These are phyloP conservation scores for Hermetia illucens DNA, from an alignment of 1,140 invertebrate species.

Conservation along the genomic window DNA sequence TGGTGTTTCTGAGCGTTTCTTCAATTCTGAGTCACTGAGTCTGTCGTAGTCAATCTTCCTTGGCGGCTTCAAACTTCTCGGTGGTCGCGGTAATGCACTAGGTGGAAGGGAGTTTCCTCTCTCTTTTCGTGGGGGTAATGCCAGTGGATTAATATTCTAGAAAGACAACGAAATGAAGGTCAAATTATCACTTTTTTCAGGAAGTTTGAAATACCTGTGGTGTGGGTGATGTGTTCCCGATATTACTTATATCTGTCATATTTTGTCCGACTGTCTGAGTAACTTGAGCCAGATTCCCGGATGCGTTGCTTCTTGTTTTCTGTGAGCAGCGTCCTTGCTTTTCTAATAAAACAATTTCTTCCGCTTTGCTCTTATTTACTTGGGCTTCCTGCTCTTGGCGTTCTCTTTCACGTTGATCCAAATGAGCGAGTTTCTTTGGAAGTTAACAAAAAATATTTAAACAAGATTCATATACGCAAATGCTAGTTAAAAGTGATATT, in stretches of 20 bases:
- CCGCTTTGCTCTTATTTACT: constrained; percentile 3
- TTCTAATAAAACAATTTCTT: constrained; percentile 7
- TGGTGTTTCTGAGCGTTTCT: constrained; percentile 1
- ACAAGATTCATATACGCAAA: too few relatives aligned
- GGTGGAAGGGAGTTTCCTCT: constrained; percentile 5
- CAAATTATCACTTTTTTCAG: not conserved
- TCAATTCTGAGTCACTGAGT: constrained; percentile 4
- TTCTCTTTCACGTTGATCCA: constrained; percentile 5
- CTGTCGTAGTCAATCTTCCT: constrained; percentile 7
- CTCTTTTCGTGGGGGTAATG: constrained; percentile 4
- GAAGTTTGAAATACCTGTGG: not conserved
- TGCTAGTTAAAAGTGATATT: too few relatives aligned
- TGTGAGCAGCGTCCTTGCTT: constrained; percentile 8
- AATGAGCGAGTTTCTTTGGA: constrained; percentile 4
- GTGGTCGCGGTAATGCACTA: constrained; percentile 5
- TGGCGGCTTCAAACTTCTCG: constrained; percentile 6
- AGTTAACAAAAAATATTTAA: too few relatives aligned
- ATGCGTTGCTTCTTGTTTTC: constrained; percentile 4
- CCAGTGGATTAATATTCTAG: not conserved
- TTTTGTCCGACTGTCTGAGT: constrained; percentile 7
- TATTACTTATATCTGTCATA: constrained; percentile 9
- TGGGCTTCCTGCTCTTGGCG: constrained; percentile 1
- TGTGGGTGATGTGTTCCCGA: constrained; percentile 2
- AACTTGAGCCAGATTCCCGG: constrained; percentile 7
- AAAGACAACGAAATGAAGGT: not conserved